Base-by-base conservation (phyloP, 1,140 invertebrate species). In the Solen grandis region DNA sequence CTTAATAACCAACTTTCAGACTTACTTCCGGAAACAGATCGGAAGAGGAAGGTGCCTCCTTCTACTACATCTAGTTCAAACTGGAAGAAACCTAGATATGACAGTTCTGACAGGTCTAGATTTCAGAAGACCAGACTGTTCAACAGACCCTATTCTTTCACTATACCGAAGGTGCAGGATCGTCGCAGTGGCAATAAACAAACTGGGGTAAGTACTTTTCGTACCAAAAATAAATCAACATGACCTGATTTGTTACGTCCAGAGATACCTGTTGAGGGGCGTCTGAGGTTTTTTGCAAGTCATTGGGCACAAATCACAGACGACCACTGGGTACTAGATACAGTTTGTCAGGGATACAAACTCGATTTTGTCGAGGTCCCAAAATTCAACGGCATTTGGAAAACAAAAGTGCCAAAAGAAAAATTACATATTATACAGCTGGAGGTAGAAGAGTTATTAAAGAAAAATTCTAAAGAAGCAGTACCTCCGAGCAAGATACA, bases 281-380 rank as follows among this genome's bases (percentile, higher is more conserved):
- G 31, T 5, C 25, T 36, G 41, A 36, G 22, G 5, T 63, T 36
- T 63, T 63, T 63, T 22, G 41, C 41, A 63, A 5, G n/a, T n/a
- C n/a, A n/a, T n/a, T 63, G 60, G 60, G 60, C 35, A 36, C 35
- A 36, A n/a, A 63, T 63, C 35, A 63, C 60, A 36, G 60, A 63
- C 60, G 60, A 63, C 35, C 16, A 63, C 5, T 63, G 60, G 60
- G 60, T 63, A 5, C 33, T 35, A 36, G 29, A 33, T 5, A 63
- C 60, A 35, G 41, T 63, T n/a, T n/a, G n/a, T n/a, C n/a, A n/a
- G n/a, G n/a, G n/a, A n/a, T n/a, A n/a, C n/a, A n/a, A n/a, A n/a
- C 31, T 63, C 19, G 33, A 63, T 10, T 63, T 63, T 63, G 25
- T 36, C 41, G 33, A 63, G 41, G 38, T 16, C 10, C 60, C 60